Conservation (phyloP, 2,888 invertebrate genomes). For the Pollenia amentaria region DNA sequence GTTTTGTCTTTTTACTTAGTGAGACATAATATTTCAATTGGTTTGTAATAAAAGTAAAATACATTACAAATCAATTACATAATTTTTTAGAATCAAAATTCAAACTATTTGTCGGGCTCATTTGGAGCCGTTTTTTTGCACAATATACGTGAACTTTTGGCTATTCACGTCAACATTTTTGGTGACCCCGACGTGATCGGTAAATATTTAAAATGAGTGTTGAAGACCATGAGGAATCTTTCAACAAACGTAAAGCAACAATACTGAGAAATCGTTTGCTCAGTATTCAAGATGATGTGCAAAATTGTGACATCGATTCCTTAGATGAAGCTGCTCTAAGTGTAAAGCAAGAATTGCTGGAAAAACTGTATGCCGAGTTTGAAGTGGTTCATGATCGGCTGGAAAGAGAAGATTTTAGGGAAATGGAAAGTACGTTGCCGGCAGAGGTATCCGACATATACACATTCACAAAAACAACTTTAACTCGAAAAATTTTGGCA, state of each 20-base stretch:
- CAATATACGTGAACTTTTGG: neutral
- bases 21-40: no score
- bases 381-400: no score
- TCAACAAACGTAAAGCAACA: constrained; percentile 25
- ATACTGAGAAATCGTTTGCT: neutral
- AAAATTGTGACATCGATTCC: neutral
- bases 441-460: neutral
- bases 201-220: neutral
- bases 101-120: neutral
- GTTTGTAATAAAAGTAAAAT: no score
- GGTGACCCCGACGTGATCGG: no score
- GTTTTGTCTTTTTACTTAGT: no score
- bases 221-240: neutral
- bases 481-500: constrained; percentile 2
- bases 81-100: neutral
- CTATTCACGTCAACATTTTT: neutral
- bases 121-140: neutral
- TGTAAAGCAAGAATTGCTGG: neutral
- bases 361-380: no score
- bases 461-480: neutral
- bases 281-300: neutral
- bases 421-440: constrained; percentile 41
- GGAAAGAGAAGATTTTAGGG: constrained; percentile 26
- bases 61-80: neutral
- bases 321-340: constrained; percentile 9